phyloP scores from a whole-genome alignment of 2,113 vertebrate genomes.

The Alligator sinensis region DNA sequence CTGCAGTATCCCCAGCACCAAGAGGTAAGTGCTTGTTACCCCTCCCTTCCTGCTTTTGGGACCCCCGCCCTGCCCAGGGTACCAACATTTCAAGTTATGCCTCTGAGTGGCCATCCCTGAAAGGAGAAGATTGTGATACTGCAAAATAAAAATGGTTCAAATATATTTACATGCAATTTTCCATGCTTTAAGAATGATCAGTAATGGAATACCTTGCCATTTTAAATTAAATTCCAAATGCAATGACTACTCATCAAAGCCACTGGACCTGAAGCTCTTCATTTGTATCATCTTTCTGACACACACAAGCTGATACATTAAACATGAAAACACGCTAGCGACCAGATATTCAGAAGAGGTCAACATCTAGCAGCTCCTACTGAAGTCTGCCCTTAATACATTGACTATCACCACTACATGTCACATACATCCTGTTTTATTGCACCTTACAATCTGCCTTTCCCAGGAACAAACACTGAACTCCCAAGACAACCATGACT shows the following conservation, averaged over 20 bases:
- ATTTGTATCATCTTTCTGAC: not conserved
- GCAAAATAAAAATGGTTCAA: not conserved
- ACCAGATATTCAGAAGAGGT: not conserved
- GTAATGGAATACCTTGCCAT: not conserved
- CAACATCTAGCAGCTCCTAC: not conserved
- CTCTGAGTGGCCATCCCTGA: no score
- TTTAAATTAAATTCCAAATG: not conserved
- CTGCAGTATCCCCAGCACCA: not conserved
- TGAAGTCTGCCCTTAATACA: not conserved
- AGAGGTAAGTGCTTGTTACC: no score
- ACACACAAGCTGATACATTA: not conserved
- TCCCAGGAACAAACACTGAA: not conserved
- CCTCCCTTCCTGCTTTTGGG: no score
- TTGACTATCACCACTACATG: not conserved
- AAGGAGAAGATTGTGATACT: not conserved
- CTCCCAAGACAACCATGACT: not conserved
- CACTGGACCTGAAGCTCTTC: not conserved
- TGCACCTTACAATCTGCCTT: not conserved
- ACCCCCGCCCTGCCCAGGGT: no score
- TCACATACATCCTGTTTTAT: not conserved
- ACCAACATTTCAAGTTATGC: no score
- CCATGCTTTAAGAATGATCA: not conserved
- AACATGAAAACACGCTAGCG: not conserved
- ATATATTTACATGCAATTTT: not conserved
- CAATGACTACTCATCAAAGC: not conserved